Evolutionary conservation across 2,888 invertebrate genomes (phyloP).

Genomic region (Stegophylla sp.): DNA sequence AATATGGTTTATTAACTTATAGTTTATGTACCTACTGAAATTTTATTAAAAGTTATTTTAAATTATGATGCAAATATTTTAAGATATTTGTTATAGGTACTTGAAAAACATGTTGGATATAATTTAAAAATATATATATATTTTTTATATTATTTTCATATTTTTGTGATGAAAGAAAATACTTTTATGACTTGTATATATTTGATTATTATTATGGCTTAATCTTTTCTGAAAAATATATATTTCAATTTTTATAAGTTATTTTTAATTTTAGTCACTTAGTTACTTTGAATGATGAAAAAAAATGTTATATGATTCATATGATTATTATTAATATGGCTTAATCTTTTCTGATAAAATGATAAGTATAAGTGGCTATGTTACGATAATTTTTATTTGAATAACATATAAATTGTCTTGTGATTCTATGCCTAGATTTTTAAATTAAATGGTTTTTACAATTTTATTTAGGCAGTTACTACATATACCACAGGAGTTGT

Average conservation of each 20-base stretch:
- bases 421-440: too few species aligned
- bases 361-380: background rate
- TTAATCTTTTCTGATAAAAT: slow-evolving; percentile 38
- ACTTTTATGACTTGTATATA: background rate
- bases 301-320: background rate
- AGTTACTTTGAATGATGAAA: slow-evolving; percentile 14
- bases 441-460: background rate
- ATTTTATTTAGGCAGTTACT: slow-evolving; percentile 44
- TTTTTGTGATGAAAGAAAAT: slow-evolving; percentile 1
- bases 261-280: too few species aligned
- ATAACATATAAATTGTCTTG: background rate
- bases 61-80: too few species aligned
- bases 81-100: too few species aligned
- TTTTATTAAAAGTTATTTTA: too few species aligned
- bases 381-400: background rate
- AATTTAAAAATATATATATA: too few species aligned
- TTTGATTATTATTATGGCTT: slow-evolving; percentile 43
- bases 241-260: background rate
- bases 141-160: too few species aligned
- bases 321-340: slow-evolving; percentile 33
- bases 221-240: slow-evolving; percentile 42
- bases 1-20: too few species aligned
- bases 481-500: slow-evolving; percentile 53
- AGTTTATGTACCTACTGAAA: too few species aligned
- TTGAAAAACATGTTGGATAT: too few species aligned